Base-by-base conservation (phyloP, 2,113 vertebrate genomes). In the Stegostoma tigrinum region DNA sequence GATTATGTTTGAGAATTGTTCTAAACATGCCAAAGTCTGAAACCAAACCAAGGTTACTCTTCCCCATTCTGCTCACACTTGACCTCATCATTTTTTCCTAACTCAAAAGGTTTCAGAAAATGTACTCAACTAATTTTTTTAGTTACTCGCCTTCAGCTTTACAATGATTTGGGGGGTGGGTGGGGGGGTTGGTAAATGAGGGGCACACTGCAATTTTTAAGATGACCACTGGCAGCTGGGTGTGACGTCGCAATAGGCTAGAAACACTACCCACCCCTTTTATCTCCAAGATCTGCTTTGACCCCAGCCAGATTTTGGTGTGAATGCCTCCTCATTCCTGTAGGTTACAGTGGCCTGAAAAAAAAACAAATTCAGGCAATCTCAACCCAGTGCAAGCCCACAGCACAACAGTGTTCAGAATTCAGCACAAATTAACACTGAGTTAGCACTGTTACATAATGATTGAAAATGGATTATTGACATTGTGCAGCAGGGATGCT, bases 401-500 rank as follows among this genome's bases (percentile, higher is more conserved):
- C 94, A 72, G 45, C 94, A 95, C 23, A 52, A 72, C 15, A 75
- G 42, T 95, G 94, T 45, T 95, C 94, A 72, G 67, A 95, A 95
- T 75, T 95, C 42, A 34, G 68, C 68, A 95, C 68, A 95, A 72
- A 48, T 72, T 95, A 68, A 52, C 94, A 94, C 91, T 67, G 42
- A 68, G 45, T 94, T 75, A 27, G 42, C 19, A 27, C 38, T 45
- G 12, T 48, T 68, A 72, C 67, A 45, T 94, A 70, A 70, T 72
- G 93, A 72, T 30, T 42, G n/a, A 24, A 95, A 70, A 48, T 95
- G 34, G 89, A 93, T 38, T 93, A 93, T 93, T 66, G 67, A 93
- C 89, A 93, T 93, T 93, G 61, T 93, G 89, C 89, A 66, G n/a
- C 21, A 66, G 89, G 89, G 89, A 93, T 93, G 30, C 89, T 93